phyloP scores from a whole-genome alignment of 2,113 vertebrate species.

The Calypte anna region DNA sequence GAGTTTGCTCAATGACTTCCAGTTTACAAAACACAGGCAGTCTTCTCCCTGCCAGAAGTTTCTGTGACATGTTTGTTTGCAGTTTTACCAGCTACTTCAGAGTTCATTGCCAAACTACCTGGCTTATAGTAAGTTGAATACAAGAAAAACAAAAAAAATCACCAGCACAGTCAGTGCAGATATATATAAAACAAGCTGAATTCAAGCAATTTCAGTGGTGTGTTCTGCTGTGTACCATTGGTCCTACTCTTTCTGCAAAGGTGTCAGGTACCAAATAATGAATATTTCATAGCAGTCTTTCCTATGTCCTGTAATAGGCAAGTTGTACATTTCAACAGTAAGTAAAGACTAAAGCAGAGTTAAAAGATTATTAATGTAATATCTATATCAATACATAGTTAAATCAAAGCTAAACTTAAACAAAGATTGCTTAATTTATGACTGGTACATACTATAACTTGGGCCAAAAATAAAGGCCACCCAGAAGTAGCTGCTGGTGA shows the following conservation, averaged over 20 bases:
- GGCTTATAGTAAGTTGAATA: not conserved
- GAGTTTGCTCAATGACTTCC: not conserved
- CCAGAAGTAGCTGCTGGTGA: constrained; percentile 22
- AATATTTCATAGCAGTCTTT: not conserved
- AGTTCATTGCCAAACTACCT: not conserved
- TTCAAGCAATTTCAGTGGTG: not conserved
- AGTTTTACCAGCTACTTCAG: not conserved
- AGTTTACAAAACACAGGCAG: not conserved
- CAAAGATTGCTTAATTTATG: not conserved
- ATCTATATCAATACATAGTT: not conserved
- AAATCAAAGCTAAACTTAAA: not conserved
- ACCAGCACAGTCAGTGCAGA: not conserved
- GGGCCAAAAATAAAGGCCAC: constrained; percentile 42
- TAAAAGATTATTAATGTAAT: not conserved
- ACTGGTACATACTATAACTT: not conserved
- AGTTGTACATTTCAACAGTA: not conserved
- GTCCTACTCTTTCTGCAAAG: not conserved
- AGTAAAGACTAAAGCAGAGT: constrained; percentile 5
- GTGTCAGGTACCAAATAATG: not conserved
- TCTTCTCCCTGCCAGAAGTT: not conserved
- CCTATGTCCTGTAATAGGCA: not conserved
- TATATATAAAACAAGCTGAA: not conserved
- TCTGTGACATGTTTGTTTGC: not conserved
- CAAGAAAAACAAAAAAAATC: not conserved
- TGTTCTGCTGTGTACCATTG: not conserved